These are phyloP conservation scores for Heliconius himera DNA, from an alignment of 1,140 invertebrate genomes.

Conservation along the genomic window DNA sequence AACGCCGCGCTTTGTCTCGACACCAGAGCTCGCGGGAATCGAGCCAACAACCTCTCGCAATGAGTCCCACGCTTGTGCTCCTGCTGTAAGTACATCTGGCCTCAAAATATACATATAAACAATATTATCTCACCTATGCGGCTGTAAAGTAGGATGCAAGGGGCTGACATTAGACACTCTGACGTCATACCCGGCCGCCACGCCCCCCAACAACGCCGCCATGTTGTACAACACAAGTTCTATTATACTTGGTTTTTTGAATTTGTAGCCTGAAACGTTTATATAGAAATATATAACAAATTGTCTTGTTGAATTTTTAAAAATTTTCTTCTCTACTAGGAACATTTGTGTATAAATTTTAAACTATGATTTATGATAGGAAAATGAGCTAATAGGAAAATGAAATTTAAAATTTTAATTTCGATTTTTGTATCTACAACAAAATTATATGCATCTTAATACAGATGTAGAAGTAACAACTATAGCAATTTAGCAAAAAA, in stretches of 20 bases:
- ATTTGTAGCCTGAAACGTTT: constrained; percentile 77
- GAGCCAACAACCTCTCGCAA: too few relatives aligned
- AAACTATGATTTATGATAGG: neutral
- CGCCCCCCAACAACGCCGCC: constrained; percentile 92
- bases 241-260: constrained; percentile 88
- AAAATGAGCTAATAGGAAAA: too few relatives aligned
- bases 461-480: too few relatives aligned
- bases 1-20: too few relatives aligned
- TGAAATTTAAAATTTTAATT: too few relatives aligned
- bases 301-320: too few relatives aligned
- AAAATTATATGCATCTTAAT: too few relatives aligned
- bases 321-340: too few relatives aligned
- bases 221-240: constrained; percentile 95
- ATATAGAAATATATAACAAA: neutral
- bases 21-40: too few relatives aligned
- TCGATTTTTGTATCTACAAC: too few relatives aligned
- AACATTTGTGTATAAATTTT: neutral
- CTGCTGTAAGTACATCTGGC: neutral
- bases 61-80: too few relatives aligned
- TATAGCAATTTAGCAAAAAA: too few relatives aligned
- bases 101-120: neutral
- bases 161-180: constrained; percentile 92
- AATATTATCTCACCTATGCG: constrained; percentile 58
- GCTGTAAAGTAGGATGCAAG: constrained; percentile 90
- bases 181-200: constrained; percentile 95